phyloP scores from a whole-genome alignment of 2,888 invertebrate species.

The Idaea biselata region DNA sequence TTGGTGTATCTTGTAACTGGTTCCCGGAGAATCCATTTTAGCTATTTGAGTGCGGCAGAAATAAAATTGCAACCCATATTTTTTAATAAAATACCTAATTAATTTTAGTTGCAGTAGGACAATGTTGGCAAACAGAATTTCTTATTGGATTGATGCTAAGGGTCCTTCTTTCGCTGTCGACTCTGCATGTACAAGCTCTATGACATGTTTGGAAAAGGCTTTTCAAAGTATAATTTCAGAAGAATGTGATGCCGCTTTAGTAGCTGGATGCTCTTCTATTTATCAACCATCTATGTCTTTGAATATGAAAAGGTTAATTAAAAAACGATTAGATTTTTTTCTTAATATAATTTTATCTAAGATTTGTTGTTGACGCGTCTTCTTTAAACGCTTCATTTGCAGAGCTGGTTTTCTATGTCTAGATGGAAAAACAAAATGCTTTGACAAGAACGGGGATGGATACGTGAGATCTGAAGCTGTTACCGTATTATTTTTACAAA shows the following conservation, averaged over 20 bases:
- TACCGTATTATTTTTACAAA: constrained; percentile 84
- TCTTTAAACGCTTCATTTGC: background rate
- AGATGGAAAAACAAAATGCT: constrained; percentile 92
- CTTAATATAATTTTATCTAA: background rate
- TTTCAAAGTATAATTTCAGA: constrained; percentile 46
- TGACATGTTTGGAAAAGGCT: constrained; percentile 52
- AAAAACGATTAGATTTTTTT: background rate
- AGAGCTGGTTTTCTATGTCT: constrained; percentile 38
- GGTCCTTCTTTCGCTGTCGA: constrained; percentile 58
- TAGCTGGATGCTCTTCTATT: constrained; percentile 81
- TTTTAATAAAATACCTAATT: background rate
- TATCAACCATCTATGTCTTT: constrained; percentile 63
- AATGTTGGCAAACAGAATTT: constrained; percentile 61
- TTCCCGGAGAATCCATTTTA: too few species aligned
- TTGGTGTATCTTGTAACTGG: too few species aligned
- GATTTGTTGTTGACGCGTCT: background rate
- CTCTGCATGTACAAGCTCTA: constrained; percentile 46
- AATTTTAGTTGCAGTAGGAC: constrained; percentile 46
- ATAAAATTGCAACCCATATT: too few species aligned
- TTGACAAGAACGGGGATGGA: constrained; percentile 89
- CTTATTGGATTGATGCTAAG: constrained; percentile 57
- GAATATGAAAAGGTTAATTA: constrained; percentile 44
- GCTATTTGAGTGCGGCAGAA: too few species aligned
- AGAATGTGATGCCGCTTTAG: constrained; percentile 76
- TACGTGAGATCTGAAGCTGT: constrained; percentile 88